Evolutionary conservation across 2,888 invertebrate species (phyloP).

Genomic region (Eulithis prunata): DNA sequence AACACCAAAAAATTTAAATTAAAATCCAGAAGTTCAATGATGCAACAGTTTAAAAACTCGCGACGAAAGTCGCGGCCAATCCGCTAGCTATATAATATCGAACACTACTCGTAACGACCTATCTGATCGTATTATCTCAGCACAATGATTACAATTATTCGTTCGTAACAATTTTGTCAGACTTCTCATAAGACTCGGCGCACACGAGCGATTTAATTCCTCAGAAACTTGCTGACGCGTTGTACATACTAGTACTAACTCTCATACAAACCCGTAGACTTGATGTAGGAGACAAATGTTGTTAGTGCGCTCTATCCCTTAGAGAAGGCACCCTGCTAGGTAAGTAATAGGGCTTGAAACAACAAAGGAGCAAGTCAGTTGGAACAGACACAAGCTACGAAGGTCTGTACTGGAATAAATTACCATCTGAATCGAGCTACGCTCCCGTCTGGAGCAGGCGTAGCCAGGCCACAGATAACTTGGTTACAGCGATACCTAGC

Average conservation of each 20-base stretch:
- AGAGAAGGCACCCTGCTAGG: conserved; percentile 38
- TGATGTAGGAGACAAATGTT: too few relatives aligned
- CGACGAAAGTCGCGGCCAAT: too few relatives aligned
- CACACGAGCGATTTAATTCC: too few relatives aligned
- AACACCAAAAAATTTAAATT: too few relatives aligned
- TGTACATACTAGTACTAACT: too few relatives aligned
- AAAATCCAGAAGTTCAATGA: too few relatives aligned
- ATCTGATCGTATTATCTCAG: neutral
- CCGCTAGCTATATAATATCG: too few relatives aligned
- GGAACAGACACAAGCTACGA: conserved; percentile 40
- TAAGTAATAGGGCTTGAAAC: conserved; percentile 41
- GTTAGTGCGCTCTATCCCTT: neutral
- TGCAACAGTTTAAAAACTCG: too few relatives aligned
- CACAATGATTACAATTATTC: neutral
- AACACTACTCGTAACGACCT: too few relatives aligned
- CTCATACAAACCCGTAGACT: neutral
- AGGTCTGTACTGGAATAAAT: conserved; percentile 43
- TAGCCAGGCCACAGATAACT: conserved; percentile 23
- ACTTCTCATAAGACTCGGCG: neutral
- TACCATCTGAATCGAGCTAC: conserved; percentile 41
- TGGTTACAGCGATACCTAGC: conserved; percentile 8
- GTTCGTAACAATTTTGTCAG: conserved; percentile 2
- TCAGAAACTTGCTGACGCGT: too few relatives aligned
- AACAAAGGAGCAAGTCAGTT: conserved; percentile 48
- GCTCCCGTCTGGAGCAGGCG: conserved; percentile 32